Conservation (phyloP, 2,888 invertebrate genomes). For the Drosophila gaucha region DNA sequence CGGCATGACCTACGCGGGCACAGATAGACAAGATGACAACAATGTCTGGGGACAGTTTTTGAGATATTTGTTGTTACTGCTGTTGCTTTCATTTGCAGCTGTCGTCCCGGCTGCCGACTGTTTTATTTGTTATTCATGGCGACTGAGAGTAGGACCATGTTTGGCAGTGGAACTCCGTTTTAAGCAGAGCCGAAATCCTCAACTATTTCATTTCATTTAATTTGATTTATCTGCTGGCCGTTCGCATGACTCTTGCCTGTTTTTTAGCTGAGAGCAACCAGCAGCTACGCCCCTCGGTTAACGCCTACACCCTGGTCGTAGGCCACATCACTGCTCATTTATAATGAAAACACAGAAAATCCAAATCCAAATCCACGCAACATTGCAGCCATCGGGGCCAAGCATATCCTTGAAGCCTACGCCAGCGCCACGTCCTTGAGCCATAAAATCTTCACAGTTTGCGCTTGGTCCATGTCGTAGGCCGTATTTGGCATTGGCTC, state of each 20-base stretch:
- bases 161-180: constrained; percentile 57
- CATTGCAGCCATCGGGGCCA: constrained; percentile 26
- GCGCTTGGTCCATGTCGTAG: constrained; percentile 44
- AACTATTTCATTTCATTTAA: constrained; percentile 80
- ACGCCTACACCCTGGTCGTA: constrained; percentile 47
- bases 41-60: constrained; percentile 55
- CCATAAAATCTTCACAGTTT: constrained; percentile 62
- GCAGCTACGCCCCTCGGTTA: constrained; percentile 45
- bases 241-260: constrained; percentile 36
- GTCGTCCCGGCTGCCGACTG: constrained; percentile 29
- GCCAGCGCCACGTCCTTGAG: constrained; percentile 70
- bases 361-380: constrained; percentile 58
- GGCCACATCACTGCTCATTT: constrained; percentile 48
- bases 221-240: constrained; percentile 76
- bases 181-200: constrained; percentile 54
- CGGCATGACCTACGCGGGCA: constrained; percentile 41
- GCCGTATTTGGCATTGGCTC: constrained; percentile 46
- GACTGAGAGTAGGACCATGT: constrained; percentile 25
- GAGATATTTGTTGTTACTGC: constrained; percentile 20
- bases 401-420: constrained; percentile 55
- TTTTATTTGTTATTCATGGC: constrained; percentile 59
- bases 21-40: constrained; percentile 61
- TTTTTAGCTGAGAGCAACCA: constrained; percentile 29
- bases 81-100: constrained; percentile 50
- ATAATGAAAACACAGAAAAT: constrained; percentile 65